These are phyloP conservation scores for Drosophila nannoptera DNA, from an alignment of 1,140 invertebrate species.

Conservation along the genomic window DNA sequence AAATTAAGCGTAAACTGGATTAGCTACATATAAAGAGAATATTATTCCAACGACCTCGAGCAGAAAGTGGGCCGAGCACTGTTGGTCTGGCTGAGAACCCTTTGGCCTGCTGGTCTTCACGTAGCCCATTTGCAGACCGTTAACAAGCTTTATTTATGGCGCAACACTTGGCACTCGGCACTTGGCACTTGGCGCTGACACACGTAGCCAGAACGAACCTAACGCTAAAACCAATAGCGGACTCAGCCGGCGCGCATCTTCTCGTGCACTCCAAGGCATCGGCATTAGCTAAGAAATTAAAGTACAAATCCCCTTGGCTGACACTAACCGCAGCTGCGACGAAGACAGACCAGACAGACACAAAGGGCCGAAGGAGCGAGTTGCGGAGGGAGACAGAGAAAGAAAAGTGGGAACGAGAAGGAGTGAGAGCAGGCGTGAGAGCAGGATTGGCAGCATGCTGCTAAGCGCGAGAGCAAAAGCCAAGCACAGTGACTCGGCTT, in stretches of 20 bases:
- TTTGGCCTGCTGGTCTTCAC: conserved; percentile 19
- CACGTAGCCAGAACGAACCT: background rate
- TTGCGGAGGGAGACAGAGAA: background rate
- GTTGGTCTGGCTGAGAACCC: background rate
- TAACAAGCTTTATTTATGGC: conserved; percentile 43
- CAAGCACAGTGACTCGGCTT: conserved; percentile 57
- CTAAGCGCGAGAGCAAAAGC: background rate
- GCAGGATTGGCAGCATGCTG: background rate
- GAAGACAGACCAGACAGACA: conserved; percentile 19
- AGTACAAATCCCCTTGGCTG: conserved; percentile 68
- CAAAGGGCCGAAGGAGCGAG: background rate
- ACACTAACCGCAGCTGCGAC: conserved; percentile 46
- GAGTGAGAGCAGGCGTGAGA: background rate
- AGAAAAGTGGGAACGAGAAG: conserved; percentile 16
- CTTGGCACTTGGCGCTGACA: background rate
- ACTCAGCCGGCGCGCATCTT: background rate
- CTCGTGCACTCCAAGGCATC: background rate
- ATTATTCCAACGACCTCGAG: conserved; percentile 22
- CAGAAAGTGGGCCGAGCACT: conserved; percentile 9
- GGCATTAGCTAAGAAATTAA: conserved; percentile 67
- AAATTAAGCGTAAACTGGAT: background rate
- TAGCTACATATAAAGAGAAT: background rate
- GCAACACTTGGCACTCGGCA: conserved; percentile 20
- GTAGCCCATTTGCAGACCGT: conserved; percentile 35
- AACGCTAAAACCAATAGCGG: conserved; percentile 3